Conservation (phyloP, 2,888 invertebrate species). For the Campopleginae sp. region DNA sequence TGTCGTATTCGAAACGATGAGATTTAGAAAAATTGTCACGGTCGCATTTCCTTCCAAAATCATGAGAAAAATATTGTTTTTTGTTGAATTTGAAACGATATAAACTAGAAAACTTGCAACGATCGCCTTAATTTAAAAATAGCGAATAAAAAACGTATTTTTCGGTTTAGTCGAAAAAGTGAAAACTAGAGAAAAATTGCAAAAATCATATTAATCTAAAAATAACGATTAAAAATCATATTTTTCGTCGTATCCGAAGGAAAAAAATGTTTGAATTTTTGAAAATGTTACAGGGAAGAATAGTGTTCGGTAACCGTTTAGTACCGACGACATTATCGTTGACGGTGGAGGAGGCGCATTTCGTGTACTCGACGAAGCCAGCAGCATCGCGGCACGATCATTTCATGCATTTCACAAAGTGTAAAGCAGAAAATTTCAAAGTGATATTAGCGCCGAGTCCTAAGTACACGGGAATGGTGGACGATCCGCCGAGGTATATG, state of each 20-base stretch:
- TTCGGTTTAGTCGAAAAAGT: too few relatives aligned
- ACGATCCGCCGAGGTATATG: conserved; percentile 98
- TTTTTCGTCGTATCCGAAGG: neutral
- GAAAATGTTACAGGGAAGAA: conserved; percentile 88
- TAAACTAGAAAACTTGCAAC: too few relatives aligned
- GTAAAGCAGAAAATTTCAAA: conserved; percentile 97
- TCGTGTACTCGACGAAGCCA: conserved; percentile 97
- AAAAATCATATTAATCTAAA: too few relatives aligned
- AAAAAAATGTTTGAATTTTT: conserved; percentile 10
- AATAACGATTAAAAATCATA: too few relatives aligned
- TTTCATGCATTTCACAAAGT: conserved; percentile 98
- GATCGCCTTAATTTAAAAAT: too few relatives aligned
- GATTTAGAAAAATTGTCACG: too few relatives aligned
- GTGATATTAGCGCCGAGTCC: conserved; percentile 98
- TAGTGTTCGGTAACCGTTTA: conserved; percentile 97
- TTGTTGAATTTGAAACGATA: too few relatives aligned
- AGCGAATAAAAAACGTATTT: too few relatives aligned
- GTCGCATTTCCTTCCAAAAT: too few relatives aligned
- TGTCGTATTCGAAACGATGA: too few relatives aligned
- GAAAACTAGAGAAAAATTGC: too few relatives aligned
- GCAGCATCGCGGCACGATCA: conserved; percentile 96
- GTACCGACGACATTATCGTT: conserved; percentile 97
- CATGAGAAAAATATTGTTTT: too few relatives aligned
- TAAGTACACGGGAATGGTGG: conserved; percentile 96
- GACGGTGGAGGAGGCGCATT: conserved; percentile 96